Conservation (phyloP, 2,797 vertebrate species). For the Chaetophractus vellerosus region DNA sequence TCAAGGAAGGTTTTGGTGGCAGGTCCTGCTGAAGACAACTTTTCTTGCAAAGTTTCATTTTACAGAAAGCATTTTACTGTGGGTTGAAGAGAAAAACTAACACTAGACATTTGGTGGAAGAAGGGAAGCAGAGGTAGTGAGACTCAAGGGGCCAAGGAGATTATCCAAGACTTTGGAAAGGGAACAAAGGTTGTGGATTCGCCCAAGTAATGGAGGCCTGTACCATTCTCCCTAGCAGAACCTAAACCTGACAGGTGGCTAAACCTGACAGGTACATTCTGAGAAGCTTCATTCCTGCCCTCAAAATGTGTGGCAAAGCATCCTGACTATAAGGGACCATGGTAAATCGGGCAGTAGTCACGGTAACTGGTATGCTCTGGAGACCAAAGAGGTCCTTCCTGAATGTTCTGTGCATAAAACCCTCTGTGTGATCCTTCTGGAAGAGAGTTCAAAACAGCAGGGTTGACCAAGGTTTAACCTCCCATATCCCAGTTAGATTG, state of each 20-base stretch:
- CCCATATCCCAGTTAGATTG: background rate
- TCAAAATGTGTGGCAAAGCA: background rate
- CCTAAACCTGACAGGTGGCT: background rate
- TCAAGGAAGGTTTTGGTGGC: background rate
- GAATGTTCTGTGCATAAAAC: background rate
- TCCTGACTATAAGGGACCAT: background rate
- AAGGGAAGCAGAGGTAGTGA: constrained; percentile 36
- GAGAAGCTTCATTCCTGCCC: background rate
- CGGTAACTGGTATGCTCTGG: background rate
- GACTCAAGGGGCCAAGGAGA: background rate
- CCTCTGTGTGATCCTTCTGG: background rate
- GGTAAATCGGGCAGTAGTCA: background rate
- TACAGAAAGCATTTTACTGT: background rate
- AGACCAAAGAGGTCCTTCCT: background rate
- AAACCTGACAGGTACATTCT: background rate
- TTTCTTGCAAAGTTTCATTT: constrained; percentile 42
- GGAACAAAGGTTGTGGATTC: background rate
- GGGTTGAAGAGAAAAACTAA: constrained; percentile 12
- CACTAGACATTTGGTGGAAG: background rate
- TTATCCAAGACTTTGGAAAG: constrained; percentile 37
- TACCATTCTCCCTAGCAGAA: background rate
- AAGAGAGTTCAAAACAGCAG: background rate
- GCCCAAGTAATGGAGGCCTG: background rate
- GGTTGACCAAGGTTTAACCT: background rate
- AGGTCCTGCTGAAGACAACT: background rate